A percentile compares a stretch with the other conserved stretches of the same genome.
phyloP scores from a whole-genome alignment of 2,888 invertebrate genomes.

The Patella pellucida region DNA sequence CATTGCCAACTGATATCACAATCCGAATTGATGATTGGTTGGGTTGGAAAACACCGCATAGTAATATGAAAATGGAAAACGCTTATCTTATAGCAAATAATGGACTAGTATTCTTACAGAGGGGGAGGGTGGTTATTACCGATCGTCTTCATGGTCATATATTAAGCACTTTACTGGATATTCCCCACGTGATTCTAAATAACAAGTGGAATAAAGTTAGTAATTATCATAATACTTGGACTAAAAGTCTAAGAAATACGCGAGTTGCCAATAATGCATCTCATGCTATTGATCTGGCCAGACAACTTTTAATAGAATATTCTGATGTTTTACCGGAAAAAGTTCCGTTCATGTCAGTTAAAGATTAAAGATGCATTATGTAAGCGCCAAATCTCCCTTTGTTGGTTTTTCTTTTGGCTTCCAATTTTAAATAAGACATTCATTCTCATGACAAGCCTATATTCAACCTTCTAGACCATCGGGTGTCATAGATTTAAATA shows the following conservation, averaged over 20 bases:
- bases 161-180: conserved; percentile 32
- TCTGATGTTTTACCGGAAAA: background rate
- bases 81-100: conserved; percentile 23
- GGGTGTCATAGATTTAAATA: too few relatives aligned
- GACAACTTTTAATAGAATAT: conserved; percentile 3
- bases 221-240: conserved; percentile 36
- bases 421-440: too few relatives aligned
- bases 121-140: conserved; percentile 40
- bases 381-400: too few relatives aligned
- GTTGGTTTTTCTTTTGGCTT: too few relatives aligned
- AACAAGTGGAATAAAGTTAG: conserved; percentile 33
- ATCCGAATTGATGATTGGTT: conserved; percentile 20
- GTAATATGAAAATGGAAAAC: conserved; percentile 24
- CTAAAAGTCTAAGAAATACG: conserved; percentile 20
- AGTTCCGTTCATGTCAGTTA: background rate
- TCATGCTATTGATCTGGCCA: conserved; percentile 16
- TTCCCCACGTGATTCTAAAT: conserved; percentile 43
- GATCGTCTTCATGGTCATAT: conserved; percentile 43
- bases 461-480: too few relatives aligned
- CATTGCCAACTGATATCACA: conserved; percentile 12
- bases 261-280: conserved; percentile 14
- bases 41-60: conserved; percentile 17
- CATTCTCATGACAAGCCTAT: too few relatives aligned
- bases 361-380: too few relatives aligned
- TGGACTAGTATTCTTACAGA: conserved; percentile 30